Conservation (phyloP, 2,797 vertebrate species). For the Aphelocoma californica region DNA sequence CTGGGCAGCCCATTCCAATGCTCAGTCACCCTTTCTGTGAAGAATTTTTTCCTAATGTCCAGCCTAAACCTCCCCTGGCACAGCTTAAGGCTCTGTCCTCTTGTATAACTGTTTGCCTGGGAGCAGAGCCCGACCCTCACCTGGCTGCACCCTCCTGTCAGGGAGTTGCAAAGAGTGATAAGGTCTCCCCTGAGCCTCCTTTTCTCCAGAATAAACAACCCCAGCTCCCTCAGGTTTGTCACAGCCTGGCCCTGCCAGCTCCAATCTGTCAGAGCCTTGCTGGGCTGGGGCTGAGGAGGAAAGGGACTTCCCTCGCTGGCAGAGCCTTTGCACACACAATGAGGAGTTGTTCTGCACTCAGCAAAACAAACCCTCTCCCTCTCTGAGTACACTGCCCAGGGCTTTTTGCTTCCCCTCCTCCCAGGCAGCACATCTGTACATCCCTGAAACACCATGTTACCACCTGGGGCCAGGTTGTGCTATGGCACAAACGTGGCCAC, state of each 20-base stretch:
- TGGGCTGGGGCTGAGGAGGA: neutral
- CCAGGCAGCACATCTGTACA: neutral
- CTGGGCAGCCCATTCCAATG: neutral
- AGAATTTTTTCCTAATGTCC: neutral
- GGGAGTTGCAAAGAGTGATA: neutral
- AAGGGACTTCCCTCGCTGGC: neutral
- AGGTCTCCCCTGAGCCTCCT: neutral
- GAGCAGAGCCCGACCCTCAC: neutral
- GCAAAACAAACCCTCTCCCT: neutral
- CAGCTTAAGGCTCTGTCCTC: neutral
- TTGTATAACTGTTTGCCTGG: rapidly evolving
- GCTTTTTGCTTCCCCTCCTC: neutral
- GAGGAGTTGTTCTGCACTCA: neutral
- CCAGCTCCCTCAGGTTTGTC: neutral
- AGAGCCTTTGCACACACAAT: neutral
- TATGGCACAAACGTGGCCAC: no score
- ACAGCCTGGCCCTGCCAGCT: neutral
- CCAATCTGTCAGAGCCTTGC: rapidly evolving
- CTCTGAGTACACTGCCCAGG: neutral
- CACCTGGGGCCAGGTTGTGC: neutral
- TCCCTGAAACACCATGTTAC: rapidly evolving
- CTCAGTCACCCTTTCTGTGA: neutral
- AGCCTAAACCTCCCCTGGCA: neutral
- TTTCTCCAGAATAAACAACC: neutral
- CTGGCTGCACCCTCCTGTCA: neutral